Conservation (phyloP, 2,888 invertebrate species). For the Cistogaster globosa region DNA sequence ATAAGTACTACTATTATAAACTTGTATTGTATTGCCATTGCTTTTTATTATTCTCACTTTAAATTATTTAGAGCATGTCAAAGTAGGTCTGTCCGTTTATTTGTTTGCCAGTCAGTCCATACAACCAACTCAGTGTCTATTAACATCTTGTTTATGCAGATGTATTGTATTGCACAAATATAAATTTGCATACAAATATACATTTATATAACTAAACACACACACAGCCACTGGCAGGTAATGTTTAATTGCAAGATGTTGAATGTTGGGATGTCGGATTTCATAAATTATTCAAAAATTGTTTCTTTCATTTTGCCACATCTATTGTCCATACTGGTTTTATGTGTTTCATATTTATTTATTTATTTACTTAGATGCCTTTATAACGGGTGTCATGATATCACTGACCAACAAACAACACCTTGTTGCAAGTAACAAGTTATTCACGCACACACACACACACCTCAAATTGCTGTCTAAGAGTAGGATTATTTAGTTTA, state of each 20-base stretch:
- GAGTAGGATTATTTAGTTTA: constrained; percentile 51
- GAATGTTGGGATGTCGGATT: constrained; percentile 61
- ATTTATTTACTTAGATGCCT: constrained; percentile 51
- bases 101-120: constrained; percentile 16
- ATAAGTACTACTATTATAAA: background rate
- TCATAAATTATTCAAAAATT: constrained; percentile 58
- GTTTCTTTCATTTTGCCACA: constrained; percentile 17
- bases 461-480: background rate
- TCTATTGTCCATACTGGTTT: constrained; percentile 62
- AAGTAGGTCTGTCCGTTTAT: constrained; percentile 58
- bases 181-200: constrained; percentile 57
- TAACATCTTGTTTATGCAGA: constrained; percentile 52
- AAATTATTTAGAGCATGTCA: constrained; percentile 69
- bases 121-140: constrained; percentile 35
- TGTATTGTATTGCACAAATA: constrained; percentile 56
- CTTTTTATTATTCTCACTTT: constrained; percentile 58
- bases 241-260: constrained; percentile 58
- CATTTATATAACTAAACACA: background rate
- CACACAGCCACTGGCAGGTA: background rate
- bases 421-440: constrained; percentile 60
- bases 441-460: constrained; percentile 46
- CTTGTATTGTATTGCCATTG: background rate
- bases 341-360: constrained; percentile 50
- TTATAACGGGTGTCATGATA: constrained; percentile 70
- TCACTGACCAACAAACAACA: constrained; percentile 70